Evolutionary conservation across 1,140 invertebrate genomes (phyloP).

Genomic region (Drosophila nannoptera): DNA sequence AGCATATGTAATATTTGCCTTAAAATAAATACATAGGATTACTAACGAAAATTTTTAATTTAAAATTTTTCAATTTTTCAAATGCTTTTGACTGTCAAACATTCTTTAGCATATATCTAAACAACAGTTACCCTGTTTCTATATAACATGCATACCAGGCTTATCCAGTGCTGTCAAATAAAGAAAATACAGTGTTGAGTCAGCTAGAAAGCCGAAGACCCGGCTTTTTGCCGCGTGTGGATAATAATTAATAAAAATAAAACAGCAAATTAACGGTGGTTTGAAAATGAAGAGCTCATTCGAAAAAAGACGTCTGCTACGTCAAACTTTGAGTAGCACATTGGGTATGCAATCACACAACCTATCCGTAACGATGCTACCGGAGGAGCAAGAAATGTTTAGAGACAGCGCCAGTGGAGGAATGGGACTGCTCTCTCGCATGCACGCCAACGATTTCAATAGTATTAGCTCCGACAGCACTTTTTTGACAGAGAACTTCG

Average conservation of each 20-base stretch:
- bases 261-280: neutral
- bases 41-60: too few relatives aligned
- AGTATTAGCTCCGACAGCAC: constrained; percentile 22
- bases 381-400: constrained; percentile 39
- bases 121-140: neutral
- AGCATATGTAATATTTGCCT: too few relatives aligned
- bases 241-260: neutral
- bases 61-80: too few relatives aligned
- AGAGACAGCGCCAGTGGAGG: constrained; percentile 17
- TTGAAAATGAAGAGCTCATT: constrained; percentile 41
- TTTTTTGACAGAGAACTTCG: constrained; percentile 25
- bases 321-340: constrained; percentile 32
- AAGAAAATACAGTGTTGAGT: neutral
- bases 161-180: constrained; percentile 1
- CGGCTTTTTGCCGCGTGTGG: constrained; percentile 54
- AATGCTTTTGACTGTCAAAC: too few relatives aligned
- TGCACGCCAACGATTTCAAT: constrained; percentile 3
- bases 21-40: too few relatives aligned
- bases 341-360: constrained; percentile 17
- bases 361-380: constrained; percentile 41
- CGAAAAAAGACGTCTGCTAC: constrained; percentile 34
- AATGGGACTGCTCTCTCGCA: constrained; percentile 10
- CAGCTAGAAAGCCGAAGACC: constrained; percentile 16
- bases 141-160: constrained; percentile 9
- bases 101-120: too few relatives aligned